Base-by-base conservation (phyloP, 2,113 vertebrate genomes). In the Miniopterus natalensis region DNA sequence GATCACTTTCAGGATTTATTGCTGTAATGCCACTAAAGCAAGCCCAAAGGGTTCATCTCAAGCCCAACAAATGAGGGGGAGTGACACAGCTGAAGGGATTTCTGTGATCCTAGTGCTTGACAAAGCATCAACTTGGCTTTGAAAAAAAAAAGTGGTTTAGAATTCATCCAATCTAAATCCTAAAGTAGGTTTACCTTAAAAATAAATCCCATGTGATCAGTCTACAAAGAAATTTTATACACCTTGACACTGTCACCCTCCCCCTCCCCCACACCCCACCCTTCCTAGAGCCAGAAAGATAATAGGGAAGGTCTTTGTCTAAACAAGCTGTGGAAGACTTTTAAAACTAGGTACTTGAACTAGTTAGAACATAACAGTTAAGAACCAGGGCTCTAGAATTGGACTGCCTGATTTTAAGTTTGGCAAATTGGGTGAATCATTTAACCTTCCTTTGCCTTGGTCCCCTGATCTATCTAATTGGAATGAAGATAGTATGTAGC, bases 61-160 rank as follows among this genome's bases (percentile, higher is more conserved):
- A 25, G n/a, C 51, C 45, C 71, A 85, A 84, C 18, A 86, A 31
- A 59, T 73, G 47, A 91, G 92, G 71, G 40, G 40, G 70, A 68
- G 10, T 2, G 87, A 88, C 90, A 87, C 8, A 88, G 36, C 74
- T 90, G 86, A 95, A 85, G 83, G 68, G 81, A 83, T 40, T 80
- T 70, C 78, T 81, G 45, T 17, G 75, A 71, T 14, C 74, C 40
- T 29, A 27, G 14, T 21, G 31, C 66, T 65, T 73, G 55, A 83
- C 63, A 79, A 87, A 57, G 45, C 51, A 85, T 53, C 27, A 25
- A 65, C 55, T 31, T 59, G 71, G 42, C 53, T 91, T 94, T 88
- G 78, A 94, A 96, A 97, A 49, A 92, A 79, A 92, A 79, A 66
- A 21, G 40, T 45, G 14, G 6, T 66, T 59, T 86, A 80, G 42